These are phyloP conservation scores for Mycteria americana DNA, from an alignment of 2,797 vertebrate genomes.

Conservation along the genomic window DNA sequence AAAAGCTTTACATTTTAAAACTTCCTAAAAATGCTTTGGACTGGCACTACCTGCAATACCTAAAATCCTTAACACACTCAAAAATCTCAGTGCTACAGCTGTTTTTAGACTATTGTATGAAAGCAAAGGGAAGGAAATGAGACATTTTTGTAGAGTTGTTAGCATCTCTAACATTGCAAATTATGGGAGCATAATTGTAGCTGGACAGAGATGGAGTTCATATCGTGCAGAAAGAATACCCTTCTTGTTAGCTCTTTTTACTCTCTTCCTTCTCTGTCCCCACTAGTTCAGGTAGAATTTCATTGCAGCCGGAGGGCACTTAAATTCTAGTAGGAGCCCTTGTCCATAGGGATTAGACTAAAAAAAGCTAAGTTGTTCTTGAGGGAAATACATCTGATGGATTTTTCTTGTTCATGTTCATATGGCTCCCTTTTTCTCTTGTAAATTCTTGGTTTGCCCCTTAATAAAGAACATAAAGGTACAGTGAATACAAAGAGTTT, in stretches of 20 bases:
- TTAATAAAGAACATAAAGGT: neutral
- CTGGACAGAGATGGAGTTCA: neutral
- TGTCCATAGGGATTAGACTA: neutral
- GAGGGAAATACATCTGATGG: neutral
- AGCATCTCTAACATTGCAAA: neutral
- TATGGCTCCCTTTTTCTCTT: neutral
- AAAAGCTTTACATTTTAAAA: neutral
- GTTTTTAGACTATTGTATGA: neutral
- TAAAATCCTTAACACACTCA: neutral
- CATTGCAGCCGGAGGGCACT: neutral
- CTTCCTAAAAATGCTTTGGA: neutral
- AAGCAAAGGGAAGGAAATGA: neutral
- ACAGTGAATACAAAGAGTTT: neutral
- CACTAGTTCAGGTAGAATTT: neutral
- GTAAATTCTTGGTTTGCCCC: neutral
- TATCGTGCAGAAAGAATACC: neutral
- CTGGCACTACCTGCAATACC: neutral
- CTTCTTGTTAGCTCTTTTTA: neutral
- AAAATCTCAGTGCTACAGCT: neutral
- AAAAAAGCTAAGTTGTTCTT: neutral
- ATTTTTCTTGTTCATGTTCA: neutral
- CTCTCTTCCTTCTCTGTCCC: neutral
- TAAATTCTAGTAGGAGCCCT: neutral
- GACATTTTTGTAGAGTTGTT: neutral
- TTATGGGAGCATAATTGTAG: neutral